phyloP scores from a whole-genome alignment of 1,140 invertebrate genomes.

The Planococcus citri region DNA sequence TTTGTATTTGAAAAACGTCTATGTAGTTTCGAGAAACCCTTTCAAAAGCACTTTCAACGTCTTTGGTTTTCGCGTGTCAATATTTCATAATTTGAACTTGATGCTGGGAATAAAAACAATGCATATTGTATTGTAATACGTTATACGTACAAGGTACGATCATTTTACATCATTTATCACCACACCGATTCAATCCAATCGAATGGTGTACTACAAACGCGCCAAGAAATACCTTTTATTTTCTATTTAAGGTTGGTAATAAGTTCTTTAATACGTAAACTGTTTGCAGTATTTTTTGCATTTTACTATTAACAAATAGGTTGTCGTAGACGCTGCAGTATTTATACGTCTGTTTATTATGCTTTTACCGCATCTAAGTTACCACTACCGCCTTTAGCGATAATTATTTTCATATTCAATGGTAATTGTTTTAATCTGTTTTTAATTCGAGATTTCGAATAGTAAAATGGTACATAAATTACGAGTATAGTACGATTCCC shows the following conservation, averaged over 20 bases:
- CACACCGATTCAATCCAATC: too few species aligned
- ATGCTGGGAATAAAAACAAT: not conserved
- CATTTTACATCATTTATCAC: not conserved
- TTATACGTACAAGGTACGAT: too few species aligned
- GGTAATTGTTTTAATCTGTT: constrained; percentile 1
- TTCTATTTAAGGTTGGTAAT: not conserved
- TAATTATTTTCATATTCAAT: not conserved
- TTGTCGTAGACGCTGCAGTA: not conserved
- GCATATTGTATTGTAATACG: not conserved
- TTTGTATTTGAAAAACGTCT: too few species aligned
- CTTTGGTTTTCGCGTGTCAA: too few species aligned
- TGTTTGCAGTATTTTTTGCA: not conserved
- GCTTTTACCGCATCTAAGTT: too few species aligned
- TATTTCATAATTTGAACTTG: too few species aligned
- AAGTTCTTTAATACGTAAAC: not conserved
- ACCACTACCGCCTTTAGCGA: not conserved
- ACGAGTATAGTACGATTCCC: too few species aligned
- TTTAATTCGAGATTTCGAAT: not conserved
- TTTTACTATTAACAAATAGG: not conserved
- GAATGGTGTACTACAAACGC: too few species aligned
- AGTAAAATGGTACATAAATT: not conserved
- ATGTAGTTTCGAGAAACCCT: too few species aligned
- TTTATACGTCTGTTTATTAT: too few species aligned
- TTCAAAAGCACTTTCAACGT: too few species aligned
- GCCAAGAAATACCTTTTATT: not conserved